Evolutionary conservation across 1,140 invertebrate genomes (phyloP), one percentile per base, ranked within the genome.

Genomic region (Drosophila rufa): DNA sequence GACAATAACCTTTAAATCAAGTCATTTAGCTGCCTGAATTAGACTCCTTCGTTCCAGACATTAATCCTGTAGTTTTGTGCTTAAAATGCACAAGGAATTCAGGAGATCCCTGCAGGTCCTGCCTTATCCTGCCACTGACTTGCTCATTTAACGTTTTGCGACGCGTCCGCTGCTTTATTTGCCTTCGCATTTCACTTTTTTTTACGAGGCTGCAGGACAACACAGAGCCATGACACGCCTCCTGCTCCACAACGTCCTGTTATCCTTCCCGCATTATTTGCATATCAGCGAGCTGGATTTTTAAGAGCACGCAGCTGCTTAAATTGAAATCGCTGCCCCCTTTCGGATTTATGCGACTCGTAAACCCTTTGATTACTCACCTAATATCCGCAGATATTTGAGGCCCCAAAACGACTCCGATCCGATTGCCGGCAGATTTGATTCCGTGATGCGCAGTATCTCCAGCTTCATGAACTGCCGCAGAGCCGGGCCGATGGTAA

Each of bases 321-420:
- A 75, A 80, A 75, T 83, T 79, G 71, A 80, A 80, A 87, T 74
- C 76, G 80, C 79, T 66, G 68, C 27, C 40, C 40, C 46, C 33
- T 45, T 30, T 19, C 17, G 47, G 30, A 75, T 82, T 82, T 75
- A 62, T 57, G 60, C 30, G 36, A 19, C 17, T 56, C 70, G 85
- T 81, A 86, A 79, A 75, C 12, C 55, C 70, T 82, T 82, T 86
- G 76, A 80, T 75, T 81, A 92, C 91, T 92, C 77, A 93, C 92
- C 92, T 43, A 97, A 93, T 33, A 95, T 92, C 69, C 94, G 94
- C 33, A 97, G 93, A 62, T 95, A 95, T 59, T 94, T 94, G 2
- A 97, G 94, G 3, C 96, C 96, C 95, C 95, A 97, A 91, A 97
- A 97, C 11, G 96, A 96, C 82, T 96, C 95, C 64, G 95, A 94